Conservation (phyloP, 1,140 invertebrate species). For the Pachypeltis micranthus region DNA sequence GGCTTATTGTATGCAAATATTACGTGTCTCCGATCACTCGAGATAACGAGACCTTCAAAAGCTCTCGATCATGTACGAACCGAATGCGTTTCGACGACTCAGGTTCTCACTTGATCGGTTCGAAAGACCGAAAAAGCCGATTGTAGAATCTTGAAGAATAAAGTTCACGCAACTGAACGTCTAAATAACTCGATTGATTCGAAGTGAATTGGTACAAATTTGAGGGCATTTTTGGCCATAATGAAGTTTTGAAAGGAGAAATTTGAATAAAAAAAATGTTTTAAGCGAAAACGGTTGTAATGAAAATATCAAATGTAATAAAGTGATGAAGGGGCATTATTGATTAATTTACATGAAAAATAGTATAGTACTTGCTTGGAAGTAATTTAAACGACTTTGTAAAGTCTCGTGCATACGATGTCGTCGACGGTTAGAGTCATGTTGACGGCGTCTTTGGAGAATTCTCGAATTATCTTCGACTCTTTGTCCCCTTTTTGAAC, state of each 20-base stretch:
- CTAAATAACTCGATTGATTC: no score
- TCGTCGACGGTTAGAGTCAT: slow-evolving; percentile 50
- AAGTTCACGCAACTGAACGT: no score
- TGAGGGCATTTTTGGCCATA: background rate
- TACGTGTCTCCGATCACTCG: no score
- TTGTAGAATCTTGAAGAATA: no score
- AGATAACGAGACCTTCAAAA: no score
- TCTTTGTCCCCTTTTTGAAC: slow-evolving; percentile 43
- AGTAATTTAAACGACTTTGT: slow-evolving; percentile 39
- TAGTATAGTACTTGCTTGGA: background rate
- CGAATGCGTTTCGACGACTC: no score
- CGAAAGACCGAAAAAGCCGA: no score
- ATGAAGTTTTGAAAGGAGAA: background rate
- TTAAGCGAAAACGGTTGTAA: slow-evolving; percentile 5
- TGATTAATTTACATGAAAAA: background rate
- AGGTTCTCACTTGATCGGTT: no score
- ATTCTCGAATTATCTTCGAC: slow-evolving; percentile 29
- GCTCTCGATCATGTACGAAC: no score
- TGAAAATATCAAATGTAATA: slow-evolving; percentile 7
- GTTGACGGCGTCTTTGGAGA: slow-evolving; percentile 27
- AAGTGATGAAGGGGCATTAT: background rate
- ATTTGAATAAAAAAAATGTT: background rate
- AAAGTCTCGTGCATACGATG: slow-evolving; percentile 57
- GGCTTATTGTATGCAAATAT: no score
- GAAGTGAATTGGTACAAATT: background rate